Percentiles rank a stretch among this genome's conserved stretches.
phyloP scores from a whole-genome alignment of 2,888 invertebrate genomes.

The Epistrophe grossulariae region DNA sequence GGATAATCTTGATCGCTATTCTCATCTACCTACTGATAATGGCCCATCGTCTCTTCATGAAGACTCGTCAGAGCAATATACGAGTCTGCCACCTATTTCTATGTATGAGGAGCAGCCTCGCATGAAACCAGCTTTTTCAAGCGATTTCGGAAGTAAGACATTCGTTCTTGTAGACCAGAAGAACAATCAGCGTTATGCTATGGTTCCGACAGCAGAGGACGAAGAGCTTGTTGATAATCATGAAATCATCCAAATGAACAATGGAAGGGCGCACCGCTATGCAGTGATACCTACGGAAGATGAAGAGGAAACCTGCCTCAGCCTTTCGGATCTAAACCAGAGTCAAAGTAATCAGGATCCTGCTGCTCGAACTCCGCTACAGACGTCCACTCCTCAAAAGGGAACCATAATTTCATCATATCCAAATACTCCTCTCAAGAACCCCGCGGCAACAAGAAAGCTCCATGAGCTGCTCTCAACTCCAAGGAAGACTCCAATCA shows the following conservation, averaged over 20 bases:
- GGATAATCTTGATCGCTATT: constrained; percentile 81
- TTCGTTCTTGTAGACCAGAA: constrained; percentile 85
- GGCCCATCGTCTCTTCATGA: constrained; percentile 81
- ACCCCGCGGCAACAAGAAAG: constrained; percentile 90
- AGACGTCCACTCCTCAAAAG: constrained; percentile 83
- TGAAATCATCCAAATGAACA: constrained; percentile 84
- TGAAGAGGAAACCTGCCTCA: constrained; percentile 83
- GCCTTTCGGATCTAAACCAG: constrained; percentile 84
- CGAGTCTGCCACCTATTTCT: constrained; percentile 81
- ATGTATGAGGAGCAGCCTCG: constrained; percentile 76
- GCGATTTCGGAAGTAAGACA: constrained; percentile 83
- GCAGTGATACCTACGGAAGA: constrained; percentile 86
- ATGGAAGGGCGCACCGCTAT: constrained; percentile 84
- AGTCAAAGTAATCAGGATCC: constrained; percentile 78
- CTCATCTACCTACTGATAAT: constrained; percentile 77
- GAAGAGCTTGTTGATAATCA: constrained; percentile 84
- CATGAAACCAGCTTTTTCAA: constrained; percentile 83
- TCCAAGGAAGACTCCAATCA: constrained; percentile 86
- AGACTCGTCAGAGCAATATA: constrained; percentile 80
- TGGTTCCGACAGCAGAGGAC: constrained; percentile 88
- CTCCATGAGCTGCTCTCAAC: constrained; percentile 90
- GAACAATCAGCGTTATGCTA: constrained; percentile 86
- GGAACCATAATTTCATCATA: constrained; percentile 76
- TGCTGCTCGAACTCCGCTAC: constrained; percentile 76
- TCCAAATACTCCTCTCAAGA: constrained; percentile 85